These are phyloP conservation scores for Drosophila repleta DNA, from an alignment of 1,140 invertebrate species.

Conservation along the genomic window DNA sequence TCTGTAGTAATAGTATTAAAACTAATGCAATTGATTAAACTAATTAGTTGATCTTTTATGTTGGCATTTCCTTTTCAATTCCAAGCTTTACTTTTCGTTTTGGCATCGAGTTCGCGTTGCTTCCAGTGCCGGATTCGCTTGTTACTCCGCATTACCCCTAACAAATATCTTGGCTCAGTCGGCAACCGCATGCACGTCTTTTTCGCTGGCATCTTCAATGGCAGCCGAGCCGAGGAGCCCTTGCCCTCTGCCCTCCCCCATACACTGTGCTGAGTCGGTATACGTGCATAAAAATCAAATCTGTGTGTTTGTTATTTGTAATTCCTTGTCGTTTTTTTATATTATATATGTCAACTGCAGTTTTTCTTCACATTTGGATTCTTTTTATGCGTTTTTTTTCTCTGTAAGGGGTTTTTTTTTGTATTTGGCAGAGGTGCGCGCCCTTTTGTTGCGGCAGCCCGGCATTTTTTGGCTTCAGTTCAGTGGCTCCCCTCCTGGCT, in stretches of 20 bases:
- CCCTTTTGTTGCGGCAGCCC: conserved; percentile 45
- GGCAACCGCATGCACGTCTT: conserved; percentile 60
- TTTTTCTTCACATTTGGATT: conserved; percentile 24
- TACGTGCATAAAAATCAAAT: conserved; percentile 79
- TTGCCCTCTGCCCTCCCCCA: conserved; percentile 1
- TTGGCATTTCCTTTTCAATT: background rate
- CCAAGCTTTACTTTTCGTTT: conserved; percentile 10
- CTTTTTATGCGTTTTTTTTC: conserved; percentile 17
- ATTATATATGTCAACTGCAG: conserved; percentile 68
- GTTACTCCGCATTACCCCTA: conserved; percentile 43
- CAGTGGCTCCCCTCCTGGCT: conserved; percentile 1
- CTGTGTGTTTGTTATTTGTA: conserved; percentile 70
- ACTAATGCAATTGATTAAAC: too few species aligned
- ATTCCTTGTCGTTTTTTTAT: conserved; percentile 57
- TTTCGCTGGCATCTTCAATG: conserved; percentile 16
- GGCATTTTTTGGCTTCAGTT: conserved; percentile 49
- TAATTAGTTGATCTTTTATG: background rate
- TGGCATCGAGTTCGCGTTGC: conserved; percentile 7
- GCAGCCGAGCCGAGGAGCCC: conserved; percentile 14
- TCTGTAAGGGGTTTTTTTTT: conserved; percentile 11
- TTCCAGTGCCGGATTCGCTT: conserved; percentile 34
- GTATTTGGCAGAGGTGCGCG: conserved; percentile 52
- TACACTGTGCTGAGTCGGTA: conserved; percentile 12
- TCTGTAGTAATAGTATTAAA: too few species aligned
- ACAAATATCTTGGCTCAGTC: conserved; percentile 50